A percentile compares a stretch with the other conserved stretches of the same genome.
Evolutionary conservation across 2,797 vertebrate species (phyloP).

Genomic region (Gambelia wislizenii): DNA sequence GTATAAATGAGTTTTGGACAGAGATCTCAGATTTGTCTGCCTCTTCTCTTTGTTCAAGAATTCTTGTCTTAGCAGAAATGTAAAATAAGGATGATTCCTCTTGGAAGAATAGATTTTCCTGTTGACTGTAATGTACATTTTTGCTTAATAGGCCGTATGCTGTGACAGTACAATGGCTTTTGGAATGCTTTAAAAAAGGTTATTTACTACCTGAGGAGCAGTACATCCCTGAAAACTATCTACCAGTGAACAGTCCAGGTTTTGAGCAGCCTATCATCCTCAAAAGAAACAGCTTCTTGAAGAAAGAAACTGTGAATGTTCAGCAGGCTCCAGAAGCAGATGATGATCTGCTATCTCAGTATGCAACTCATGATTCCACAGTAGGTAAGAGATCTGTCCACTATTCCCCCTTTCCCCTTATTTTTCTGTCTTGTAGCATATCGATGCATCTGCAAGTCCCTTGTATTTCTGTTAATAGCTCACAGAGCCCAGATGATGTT

Average conservation of each 20-base stretch:
- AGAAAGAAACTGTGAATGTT: conserved; percentile 63
- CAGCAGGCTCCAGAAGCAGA: conserved; percentile 78
- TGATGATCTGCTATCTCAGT: conserved; percentile 92
- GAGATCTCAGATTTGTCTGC: background rate
- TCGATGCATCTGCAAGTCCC: background rate
- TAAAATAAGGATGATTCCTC: background rate
- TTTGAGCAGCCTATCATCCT: conserved; percentile 71
- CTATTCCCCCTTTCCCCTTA: background rate
- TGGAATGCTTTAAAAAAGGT: conserved; percentile 90
- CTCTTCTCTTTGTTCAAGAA: background rate
- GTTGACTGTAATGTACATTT: background rate
- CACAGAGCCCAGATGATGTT: background rate
- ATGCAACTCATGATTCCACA: conserved; percentile 84
- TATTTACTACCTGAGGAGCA: conserved; percentile 85
- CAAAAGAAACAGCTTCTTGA: conserved; percentile 57
- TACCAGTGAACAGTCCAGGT: conserved; percentile 79
- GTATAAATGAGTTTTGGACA: background rate
- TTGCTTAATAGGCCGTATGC: conserved; percentile 86
- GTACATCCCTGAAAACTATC: conserved; percentile 87
- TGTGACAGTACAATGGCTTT: conserved; percentile 91
- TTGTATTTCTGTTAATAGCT: background rate
- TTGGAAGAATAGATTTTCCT: background rate
- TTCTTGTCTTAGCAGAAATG: background rate
- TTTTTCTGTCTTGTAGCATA: background rate
- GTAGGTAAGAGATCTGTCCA: conserved; percentile 77